Percentiles rank a stretch among this genome's conserved stretches.
phyloP scores from a whole-genome alignment of 2,113 vertebrate species.

The Melanerpes formicivorus region DNA sequence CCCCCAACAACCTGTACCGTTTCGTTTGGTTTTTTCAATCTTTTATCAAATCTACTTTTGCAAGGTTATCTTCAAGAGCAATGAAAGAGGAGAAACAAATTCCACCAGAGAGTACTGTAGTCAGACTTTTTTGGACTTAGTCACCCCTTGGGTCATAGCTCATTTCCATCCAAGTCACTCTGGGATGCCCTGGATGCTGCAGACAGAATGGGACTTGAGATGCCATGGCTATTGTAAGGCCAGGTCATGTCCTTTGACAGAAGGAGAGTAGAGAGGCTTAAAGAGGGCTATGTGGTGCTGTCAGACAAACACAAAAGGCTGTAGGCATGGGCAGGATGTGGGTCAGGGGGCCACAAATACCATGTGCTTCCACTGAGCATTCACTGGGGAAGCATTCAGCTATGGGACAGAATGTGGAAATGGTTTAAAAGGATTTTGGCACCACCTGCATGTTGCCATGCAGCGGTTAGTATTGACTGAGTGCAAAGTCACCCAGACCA shows the following conservation, averaged over 20 bases:
- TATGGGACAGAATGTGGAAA: accelerated
- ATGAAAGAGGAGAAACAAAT: background rate
- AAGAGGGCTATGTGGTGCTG: background rate
- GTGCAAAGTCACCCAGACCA: background rate
- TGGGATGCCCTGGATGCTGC: accelerated
- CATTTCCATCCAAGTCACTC: accelerated
- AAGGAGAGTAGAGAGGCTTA: background rate
- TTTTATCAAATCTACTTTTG: background rate
- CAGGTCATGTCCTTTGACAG: background rate
- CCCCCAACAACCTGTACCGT: no score
- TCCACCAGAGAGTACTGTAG: accelerated
- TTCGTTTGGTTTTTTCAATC: accelerated
- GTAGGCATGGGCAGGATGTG: background rate
- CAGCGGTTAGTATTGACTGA: background rate
- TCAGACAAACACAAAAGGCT: background rate
- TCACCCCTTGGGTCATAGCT: background rate
- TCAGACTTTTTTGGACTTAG: accelerated
- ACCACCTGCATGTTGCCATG: accelerated
- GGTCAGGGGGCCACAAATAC: accelerated
- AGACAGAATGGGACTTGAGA: accelerated
- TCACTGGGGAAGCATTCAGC: background rate
- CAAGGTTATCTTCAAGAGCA: background rate
- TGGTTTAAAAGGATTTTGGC: background rate
- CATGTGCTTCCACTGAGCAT: accelerated
- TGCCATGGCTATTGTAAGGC: background rate